A percentile compares a stretch with the other conserved stretches of the same genome.
Evolutionary conservation across 2,797 vertebrate species (phyloP).

Genomic region (Huso huso): DNA sequence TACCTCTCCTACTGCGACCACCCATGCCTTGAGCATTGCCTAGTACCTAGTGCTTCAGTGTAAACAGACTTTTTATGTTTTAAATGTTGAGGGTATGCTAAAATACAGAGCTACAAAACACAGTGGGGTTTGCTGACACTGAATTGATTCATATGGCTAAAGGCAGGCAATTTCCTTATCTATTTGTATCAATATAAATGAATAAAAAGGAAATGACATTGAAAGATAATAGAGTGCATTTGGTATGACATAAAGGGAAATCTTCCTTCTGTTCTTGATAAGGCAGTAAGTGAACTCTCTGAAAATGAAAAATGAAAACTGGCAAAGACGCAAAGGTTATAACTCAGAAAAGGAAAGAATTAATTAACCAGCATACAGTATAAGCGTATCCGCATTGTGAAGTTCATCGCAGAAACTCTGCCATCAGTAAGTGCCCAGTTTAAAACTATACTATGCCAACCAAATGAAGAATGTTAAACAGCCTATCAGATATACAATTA

Average conservation of each 20-base stretch:
- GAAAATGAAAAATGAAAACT: constrained; percentile 23
- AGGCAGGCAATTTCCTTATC: constrained; percentile 26
- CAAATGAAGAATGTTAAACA: not conserved
- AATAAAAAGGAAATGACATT: constrained; percentile 27
- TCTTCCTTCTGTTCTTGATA: constrained; percentile 18
- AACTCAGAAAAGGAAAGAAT: constrained; percentile 12
- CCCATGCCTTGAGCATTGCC: constrained; percentile 11
- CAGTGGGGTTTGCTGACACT: not conserved
- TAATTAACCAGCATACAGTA: constrained; percentile 10
- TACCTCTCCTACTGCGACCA: constrained; percentile 16
- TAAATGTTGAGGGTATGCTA: constrained; percentile 16
- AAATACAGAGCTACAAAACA: constrained; percentile 19
- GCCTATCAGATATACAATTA: too few relatives aligned
- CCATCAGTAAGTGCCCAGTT: not conserved
- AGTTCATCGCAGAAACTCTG: constrained; percentile 10
- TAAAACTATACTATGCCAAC: not conserved
- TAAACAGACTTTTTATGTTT: constrained; percentile 21
- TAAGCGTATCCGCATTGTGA: constrained; percentile 7
- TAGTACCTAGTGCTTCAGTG: constrained; percentile 13
- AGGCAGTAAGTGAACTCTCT: constrained; percentile 13
- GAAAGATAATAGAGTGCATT: constrained; percentile 22
- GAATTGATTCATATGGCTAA: constrained; percentile 25
- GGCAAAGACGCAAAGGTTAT: constrained; percentile 6
- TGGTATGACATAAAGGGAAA: constrained; percentile 14
- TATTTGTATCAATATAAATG: constrained; percentile 28